Evolutionary conservation across 2,888 invertebrate genomes (phyloP).

Genomic region (Eugnorisma glareosa): DNA sequence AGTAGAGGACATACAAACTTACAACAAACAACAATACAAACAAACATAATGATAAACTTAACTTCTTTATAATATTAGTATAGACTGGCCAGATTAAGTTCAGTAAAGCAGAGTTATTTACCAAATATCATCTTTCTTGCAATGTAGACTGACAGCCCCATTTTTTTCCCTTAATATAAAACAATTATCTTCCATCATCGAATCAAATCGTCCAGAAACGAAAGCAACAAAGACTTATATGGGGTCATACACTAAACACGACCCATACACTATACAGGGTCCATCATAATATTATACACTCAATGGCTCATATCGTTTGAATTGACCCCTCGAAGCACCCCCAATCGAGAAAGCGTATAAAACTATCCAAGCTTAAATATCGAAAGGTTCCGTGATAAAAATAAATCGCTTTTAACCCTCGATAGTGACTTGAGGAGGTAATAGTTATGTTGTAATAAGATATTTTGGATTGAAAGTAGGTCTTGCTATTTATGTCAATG

Average conservation of each 20-base stretch:
- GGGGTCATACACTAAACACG: constrained; percentile 23
- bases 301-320: constrained; percentile 62
- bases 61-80: no score
- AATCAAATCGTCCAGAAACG: constrained; percentile 31
- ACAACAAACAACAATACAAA: no score
- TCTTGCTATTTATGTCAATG: constrained; percentile 34
- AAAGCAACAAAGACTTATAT: neutral
- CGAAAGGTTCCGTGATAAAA: constrained; percentile 62
- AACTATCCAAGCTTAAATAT: constrained; percentile 65
- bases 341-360: constrained; percentile 60
- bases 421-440: constrained; percentile 34
- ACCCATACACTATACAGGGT: constrained; percentile 25
- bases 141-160: neutral
- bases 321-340: constrained; percentile 49
- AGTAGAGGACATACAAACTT: no score
- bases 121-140: neutral
- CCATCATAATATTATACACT: constrained; percentile 48
- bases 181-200: constrained; percentile 25
- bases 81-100: neutral
- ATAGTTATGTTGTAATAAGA: constrained; percentile 45
- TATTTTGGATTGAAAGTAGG: constrained; percentile 32
- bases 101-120: neutral
- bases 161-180: constrained; percentile 7
- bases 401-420: constrained; percentile 63
- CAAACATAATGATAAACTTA: neutral